Evolutionary conservation across 2,113 vertebrate species (phyloP).

Genomic region (Rhea pennata): DNA sequence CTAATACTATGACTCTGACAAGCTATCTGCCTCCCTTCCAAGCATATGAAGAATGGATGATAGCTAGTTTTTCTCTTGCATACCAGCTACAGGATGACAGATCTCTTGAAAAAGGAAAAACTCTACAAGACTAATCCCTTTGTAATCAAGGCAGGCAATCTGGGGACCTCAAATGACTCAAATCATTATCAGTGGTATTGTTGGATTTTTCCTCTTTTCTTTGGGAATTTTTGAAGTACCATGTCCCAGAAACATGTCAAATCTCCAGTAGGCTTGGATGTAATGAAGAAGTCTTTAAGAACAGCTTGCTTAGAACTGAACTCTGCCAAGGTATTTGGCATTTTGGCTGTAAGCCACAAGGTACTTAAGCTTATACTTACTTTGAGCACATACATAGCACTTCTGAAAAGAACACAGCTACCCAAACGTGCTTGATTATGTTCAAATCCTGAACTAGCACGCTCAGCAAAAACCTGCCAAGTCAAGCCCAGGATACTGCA

Average conservation of each 20-base stretch:
- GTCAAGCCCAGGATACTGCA: slow-evolving; percentile 14
- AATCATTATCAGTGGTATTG: background rate
- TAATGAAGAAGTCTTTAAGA: background rate
- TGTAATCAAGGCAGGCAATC: background rate
- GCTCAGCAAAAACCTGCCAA: slow-evolving; percentile 12
- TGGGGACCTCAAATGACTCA: background rate
- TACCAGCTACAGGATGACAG: background rate
- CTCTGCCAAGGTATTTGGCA: background rate
- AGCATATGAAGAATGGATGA: background rate
- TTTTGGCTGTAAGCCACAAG: slow-evolving; percentile 11
- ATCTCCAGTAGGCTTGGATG: background rate
- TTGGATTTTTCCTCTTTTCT: background rate
- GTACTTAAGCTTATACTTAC: background rate
- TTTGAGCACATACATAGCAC: background rate
- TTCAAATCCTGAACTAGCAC: background rate
- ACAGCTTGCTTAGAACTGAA: background rate
- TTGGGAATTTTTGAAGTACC: background rate
- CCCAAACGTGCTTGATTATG: background rate
- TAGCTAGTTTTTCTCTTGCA: background rate
- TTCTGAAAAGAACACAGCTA: background rate
- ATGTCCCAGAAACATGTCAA: background rate
- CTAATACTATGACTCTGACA: background rate
- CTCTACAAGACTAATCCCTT: background rate
- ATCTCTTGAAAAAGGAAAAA: background rate
- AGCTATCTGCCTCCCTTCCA: background rate